phyloP scores from a whole-genome alignment of 2,797 vertebrate species.

The Setipinna tenuifilis region DNA sequence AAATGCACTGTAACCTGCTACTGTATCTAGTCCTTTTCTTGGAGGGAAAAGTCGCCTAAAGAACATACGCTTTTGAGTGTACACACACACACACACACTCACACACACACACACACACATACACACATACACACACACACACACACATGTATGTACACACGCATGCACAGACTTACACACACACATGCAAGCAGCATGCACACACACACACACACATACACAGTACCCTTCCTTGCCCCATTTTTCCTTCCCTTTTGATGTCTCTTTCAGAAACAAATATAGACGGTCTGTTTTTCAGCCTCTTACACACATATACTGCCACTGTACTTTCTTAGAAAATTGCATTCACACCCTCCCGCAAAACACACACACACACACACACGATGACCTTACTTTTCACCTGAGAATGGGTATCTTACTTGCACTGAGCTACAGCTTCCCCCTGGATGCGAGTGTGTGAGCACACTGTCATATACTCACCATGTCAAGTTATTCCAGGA shows the following conservation, averaged over 20 bases:
- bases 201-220: neutral
- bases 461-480: conserved; percentile 46
- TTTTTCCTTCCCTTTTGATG: neutral
- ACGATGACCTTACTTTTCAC: neutral
- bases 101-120: neutral
- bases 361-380: neutral
- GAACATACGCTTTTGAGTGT: neutral
- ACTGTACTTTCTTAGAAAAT: neutral
- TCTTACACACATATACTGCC: neutral
- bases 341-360: too few relatives aligned
- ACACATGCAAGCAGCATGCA: too few relatives aligned
- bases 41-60: neutral
- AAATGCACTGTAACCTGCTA: neutral
- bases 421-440: neutral
- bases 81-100: neutral
- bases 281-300: neutral
- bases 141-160: neutral
- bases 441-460: neutral
- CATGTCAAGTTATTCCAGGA: conserved; percentile 33
- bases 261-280: neutral
- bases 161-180: too few relatives aligned
- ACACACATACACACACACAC: conserved; percentile 11
- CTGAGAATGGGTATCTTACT: neutral
- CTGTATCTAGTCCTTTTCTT: neutral
- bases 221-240: neutral